Conservation (phyloP, 2,797 vertebrate genomes). For the Gymnopithys bicolor region DNA sequence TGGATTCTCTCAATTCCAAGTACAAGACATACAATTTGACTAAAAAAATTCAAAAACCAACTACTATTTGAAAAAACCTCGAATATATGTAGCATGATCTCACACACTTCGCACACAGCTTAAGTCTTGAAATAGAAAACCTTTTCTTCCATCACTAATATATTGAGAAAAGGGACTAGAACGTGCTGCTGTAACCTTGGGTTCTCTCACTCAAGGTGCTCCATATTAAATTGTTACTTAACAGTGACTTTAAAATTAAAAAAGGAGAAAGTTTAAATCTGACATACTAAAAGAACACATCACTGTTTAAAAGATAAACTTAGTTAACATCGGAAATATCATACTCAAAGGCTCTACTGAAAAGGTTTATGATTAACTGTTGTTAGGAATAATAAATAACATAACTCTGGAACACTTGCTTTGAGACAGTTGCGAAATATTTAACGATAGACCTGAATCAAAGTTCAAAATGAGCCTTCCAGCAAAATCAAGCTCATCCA, state of each 20-base stretch:
- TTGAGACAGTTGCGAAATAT: neutral
- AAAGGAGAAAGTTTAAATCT: neutral
- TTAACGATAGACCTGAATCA: neutral
- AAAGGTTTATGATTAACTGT: neutral
- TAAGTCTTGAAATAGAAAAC: neutral
- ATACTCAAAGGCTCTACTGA: neutral
- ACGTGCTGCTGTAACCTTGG: neutral
- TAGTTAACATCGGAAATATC: neutral
- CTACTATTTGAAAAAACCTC: neutral
- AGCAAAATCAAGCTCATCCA: neutral
- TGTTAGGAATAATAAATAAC: neutral
- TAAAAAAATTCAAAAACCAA: neutral
- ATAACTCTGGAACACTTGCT: too few species aligned
- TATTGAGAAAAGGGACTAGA: neutral
- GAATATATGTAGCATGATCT: rapidly evolving
- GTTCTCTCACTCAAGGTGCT: neutral
- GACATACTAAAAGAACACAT: neutral
- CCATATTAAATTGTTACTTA: neutral
- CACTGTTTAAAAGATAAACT: neutral
- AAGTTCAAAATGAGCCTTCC: neutral
- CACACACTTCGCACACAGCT: neutral
- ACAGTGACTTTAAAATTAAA: neutral
- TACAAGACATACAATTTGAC: neutral
- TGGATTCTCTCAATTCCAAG: neutral
- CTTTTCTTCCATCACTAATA: neutral